Conservation (phyloP, 2,797 vertebrate species). For the Ctenopoma multispine region DNA sequence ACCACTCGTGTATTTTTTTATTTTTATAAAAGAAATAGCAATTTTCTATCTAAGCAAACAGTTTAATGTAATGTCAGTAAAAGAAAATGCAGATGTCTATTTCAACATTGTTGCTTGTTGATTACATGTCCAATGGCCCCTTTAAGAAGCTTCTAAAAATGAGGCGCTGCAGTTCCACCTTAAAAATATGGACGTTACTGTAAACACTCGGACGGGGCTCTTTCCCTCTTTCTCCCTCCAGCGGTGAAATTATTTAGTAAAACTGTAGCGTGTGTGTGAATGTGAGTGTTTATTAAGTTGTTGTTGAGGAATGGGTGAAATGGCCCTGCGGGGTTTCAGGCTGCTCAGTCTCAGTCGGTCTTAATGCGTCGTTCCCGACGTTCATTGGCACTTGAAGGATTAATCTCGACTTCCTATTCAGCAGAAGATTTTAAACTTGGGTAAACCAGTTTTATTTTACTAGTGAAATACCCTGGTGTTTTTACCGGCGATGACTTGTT, state of each 20-base stretch:
- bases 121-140: background rate
- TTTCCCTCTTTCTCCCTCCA: conserved; percentile 33
- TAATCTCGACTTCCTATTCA: conserved; percentile 2
- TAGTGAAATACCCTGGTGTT: background rate
- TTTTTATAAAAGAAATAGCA: background rate
- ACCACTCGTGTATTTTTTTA: too few species aligned
- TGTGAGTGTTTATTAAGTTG: conserved; percentile 14
- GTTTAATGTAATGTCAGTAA: background rate
- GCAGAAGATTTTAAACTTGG: conserved; percentile 11
- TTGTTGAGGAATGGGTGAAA: conserved; percentile 29
- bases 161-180: conserved; percentile 64
- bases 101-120: background rate
- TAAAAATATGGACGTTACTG: conserved; percentile 55
- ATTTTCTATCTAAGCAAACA: background rate
- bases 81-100: background rate
- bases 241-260: conserved; percentile 29
- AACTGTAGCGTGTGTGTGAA: conserved; percentile 4
- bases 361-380: background rate
- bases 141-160: background rate
- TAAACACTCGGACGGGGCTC: background rate
- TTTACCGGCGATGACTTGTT: background rate
- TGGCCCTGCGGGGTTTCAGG: conserved; percentile 1
- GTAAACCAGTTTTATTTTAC: conserved; percentile 49
- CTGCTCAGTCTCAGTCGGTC: background rate
- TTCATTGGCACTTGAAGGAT: background rate